Evolutionary conservation across 2,797 vertebrate genomes (phyloP).

Genomic region (Anolis apletophallus): DNA sequence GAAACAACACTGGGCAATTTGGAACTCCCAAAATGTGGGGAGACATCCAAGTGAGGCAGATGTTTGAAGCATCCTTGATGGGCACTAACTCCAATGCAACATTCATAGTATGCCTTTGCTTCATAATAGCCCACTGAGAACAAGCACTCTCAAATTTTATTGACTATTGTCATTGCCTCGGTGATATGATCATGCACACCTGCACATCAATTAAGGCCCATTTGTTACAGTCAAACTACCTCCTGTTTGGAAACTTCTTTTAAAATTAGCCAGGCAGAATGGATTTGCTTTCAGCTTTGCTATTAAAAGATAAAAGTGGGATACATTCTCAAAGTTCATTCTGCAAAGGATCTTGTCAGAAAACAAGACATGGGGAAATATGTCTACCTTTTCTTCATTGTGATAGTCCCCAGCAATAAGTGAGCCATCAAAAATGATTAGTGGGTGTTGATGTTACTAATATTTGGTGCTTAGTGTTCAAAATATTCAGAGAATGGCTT

Average conservation of each 20-base stretch:
- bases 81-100: background rate
- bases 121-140: rapidly evolving
- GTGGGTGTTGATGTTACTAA: background rate
- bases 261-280: slow-evolving; percentile 6
- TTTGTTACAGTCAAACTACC: background rate
- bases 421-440: background rate
- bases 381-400: background rate
- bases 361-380: background rate
- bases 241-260: background rate
- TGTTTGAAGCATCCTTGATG: background rate
- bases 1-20: background rate
- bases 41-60: background rate
- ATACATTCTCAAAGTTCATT: background rate
- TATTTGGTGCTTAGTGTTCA: background rate
- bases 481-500: no score
- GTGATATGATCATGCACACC: background rate
- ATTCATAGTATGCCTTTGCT: rapidly evolving
- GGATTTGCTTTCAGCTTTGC: background rate
- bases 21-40: background rate
- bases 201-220: slow-evolving; percentile 1
- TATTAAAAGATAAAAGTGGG: background rate
- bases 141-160: background rate
- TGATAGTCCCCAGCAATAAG: no score
- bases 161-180: background rate
- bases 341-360: background rate